These are phyloP conservation scores for Lanius collurio DNA, from an alignment of 2,113 vertebrate species.

Conservation along the genomic window DNA sequence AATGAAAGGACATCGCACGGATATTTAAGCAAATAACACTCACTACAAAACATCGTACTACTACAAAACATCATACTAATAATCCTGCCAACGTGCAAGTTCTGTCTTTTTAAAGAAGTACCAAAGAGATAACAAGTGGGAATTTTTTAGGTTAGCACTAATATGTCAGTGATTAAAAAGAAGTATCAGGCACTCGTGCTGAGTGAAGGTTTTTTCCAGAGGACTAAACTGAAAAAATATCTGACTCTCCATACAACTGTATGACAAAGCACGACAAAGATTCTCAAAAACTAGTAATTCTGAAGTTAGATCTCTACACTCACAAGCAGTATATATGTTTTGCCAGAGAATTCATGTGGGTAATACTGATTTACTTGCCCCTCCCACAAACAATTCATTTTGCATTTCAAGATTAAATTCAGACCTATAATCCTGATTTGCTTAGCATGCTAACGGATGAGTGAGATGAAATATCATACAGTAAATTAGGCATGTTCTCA, in stretches of 20 bases:
- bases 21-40: not conserved
- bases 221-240: not conserved
- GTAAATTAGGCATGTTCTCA: not conserved
- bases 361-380: not conserved
- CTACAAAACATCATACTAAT: not conserved
- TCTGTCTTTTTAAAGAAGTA: not conserved
- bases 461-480: not conserved
- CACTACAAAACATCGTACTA: not conserved
- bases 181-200: not conserved
- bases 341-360: not conserved
- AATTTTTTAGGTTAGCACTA: not conserved
- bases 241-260: not conserved
- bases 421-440: not conserved
- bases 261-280: not conserved
- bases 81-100: not conserved
- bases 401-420: not conserved
- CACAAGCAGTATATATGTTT: not conserved
- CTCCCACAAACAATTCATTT: not conserved
- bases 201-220: not conserved
- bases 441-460: not conserved
- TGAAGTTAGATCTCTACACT: not conserved
- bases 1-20: not conserved
- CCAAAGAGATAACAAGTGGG: not conserved
- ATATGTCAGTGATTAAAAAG: not conserved
- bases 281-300: not conserved